Percentiles rank a stretch among this genome's conserved stretches.
Evolutionary conservation across 2,113 vertebrate genomes (phyloP).

Genomic region (Scophthalmus maximus): DNA sequence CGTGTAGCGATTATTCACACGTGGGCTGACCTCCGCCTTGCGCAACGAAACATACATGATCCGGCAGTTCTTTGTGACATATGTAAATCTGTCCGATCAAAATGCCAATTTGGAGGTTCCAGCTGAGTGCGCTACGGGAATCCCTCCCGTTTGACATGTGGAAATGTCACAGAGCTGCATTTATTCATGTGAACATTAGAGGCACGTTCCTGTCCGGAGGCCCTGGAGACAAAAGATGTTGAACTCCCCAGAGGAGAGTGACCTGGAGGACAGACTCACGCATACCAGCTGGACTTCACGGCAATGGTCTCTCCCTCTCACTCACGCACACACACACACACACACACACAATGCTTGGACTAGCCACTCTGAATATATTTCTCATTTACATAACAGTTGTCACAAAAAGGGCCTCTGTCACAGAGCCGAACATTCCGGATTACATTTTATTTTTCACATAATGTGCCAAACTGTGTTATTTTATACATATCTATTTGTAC

Average conservation of each 20-base stretch:
- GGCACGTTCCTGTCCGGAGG: constrained; percentile 57
- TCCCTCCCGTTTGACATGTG: constrained; percentile 49
- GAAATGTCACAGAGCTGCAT: constrained; percentile 70
- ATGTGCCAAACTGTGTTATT: constrained; percentile 6
- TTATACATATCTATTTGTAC: too few species aligned
- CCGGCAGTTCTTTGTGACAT: constrained; percentile 25
- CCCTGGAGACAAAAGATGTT: constrained; percentile 66
- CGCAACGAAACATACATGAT: constrained; percentile 46
- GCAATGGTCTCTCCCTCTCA: constrained; percentile 1
- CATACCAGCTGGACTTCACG: constrained; percentile 80
- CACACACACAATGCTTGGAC: constrained; percentile 15
- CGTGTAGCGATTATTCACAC: constrained; percentile 32
- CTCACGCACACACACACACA: constrained; percentile 7
- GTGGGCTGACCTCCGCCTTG: background rate
- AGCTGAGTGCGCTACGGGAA: constrained; percentile 58
- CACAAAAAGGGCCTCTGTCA: background rate
- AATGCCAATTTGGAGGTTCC: constrained; percentile 73
- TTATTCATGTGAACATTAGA: constrained; percentile 74
- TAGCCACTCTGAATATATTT: constrained; percentile 8
- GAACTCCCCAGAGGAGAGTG: constrained; percentile 74
- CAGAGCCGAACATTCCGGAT: background rate
- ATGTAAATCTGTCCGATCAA: constrained; percentile 66
- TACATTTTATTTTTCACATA: constrained; percentile 1
- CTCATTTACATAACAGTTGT: constrained; percentile 35
- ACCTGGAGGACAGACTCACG: constrained; percentile 74